phyloP scores from a whole-genome alignment of 2,113 vertebrate species.

The Tragelaphus imberbis region DNA sequence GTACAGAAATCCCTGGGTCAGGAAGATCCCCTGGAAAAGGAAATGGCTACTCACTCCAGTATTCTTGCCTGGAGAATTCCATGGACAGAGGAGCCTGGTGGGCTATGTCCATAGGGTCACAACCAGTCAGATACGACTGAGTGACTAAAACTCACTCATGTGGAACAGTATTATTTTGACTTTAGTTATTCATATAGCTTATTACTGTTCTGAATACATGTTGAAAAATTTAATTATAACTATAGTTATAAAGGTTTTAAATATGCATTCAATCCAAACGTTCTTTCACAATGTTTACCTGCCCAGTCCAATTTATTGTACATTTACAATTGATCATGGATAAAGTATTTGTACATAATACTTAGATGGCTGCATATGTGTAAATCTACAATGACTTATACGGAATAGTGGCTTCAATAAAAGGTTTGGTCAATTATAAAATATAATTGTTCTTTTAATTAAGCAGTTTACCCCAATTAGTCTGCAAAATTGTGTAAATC shows the following conservation, averaged over 20 bases:
- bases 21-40: not conserved
- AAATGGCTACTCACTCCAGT: not conserved
- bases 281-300: not conserved
- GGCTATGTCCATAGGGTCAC: not conserved
- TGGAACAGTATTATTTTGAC: not conserved
- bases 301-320: not conserved
- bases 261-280: not conserved
- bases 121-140: not conserved
- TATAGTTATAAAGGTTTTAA: not conserved
- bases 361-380: not conserved
- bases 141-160: not conserved
- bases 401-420: not conserved
- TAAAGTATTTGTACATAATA: not conserved
- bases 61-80: not conserved
- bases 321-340: not conserved
- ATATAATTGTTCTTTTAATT: conserved; percentile 36
- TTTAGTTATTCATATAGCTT: not conserved
- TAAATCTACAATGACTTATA: not conserved
- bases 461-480: conserved; percentile 8
- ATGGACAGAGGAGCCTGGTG: not conserved
- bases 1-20: not conserved
- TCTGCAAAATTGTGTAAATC: conserved; percentile 29
- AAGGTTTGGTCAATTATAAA: conserved; percentile 29
- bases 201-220: not conserved
- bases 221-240: not conserved